Conservation (phyloP, 2,888 invertebrate species). For the Meganola albula region DNA sequence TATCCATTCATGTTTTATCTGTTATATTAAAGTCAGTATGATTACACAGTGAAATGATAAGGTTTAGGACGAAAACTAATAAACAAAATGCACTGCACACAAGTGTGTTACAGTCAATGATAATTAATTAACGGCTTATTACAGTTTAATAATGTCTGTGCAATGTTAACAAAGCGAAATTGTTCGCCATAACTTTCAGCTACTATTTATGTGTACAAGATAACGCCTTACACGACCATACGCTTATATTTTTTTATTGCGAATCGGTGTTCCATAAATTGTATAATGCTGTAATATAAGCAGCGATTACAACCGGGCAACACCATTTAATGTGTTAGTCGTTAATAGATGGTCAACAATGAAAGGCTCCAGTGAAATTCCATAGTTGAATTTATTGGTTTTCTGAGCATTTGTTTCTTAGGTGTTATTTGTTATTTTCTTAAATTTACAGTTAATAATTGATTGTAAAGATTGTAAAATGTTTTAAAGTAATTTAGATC, state of each 20-base stretch:
- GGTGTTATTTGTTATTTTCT: no score
- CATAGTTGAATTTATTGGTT: no score
- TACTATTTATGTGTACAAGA: constrained; percentile 54
- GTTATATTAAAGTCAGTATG: no score
- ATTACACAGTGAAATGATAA: no score
- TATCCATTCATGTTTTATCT: no score
- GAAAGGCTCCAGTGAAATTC: no score
- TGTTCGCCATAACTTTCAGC: constrained; percentile 40
- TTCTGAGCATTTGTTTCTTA: no score
- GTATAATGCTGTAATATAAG: no score
- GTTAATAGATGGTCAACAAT: constrained; percentile 20
- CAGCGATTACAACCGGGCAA: constrained; percentile 38
- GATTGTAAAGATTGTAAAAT: no score
- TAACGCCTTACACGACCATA: constrained; percentile 48
- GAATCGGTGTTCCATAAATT: constrained; percentile 46
- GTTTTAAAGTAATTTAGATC: no score
- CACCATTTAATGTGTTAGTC: constrained; percentile 25
- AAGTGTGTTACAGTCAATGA: constrained; percentile 49
- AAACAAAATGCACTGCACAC: constrained; percentile 32
- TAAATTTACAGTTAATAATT: no score
- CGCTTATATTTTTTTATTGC: constrained; percentile 53
- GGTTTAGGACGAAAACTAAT: no score
- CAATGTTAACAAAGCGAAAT: constrained; percentile 61
- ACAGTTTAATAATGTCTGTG: constrained; percentile 53
- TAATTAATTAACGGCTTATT: constrained; percentile 66